phyloP scores from a whole-genome alignment of 2,888 invertebrate genomes.

The Coronaproctus castanopsis region DNA sequence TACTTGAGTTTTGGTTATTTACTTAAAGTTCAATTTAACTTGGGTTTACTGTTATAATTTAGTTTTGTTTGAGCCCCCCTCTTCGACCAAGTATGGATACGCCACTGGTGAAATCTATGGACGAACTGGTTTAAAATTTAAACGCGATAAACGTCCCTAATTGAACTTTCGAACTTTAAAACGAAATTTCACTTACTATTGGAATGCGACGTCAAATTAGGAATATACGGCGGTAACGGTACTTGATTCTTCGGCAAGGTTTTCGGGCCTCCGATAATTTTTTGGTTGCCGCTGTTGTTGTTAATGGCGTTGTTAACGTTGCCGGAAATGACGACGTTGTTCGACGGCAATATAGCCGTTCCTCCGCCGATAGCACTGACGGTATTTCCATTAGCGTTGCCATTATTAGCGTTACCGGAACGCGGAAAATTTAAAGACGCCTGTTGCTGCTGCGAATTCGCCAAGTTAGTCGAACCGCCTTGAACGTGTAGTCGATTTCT shows the following conservation, averaged over 20 bases:
- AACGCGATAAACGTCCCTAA: no score
- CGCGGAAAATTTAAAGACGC: constrained; percentile 16
- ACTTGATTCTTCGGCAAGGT: constrained; percentile 13
- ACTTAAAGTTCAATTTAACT: no score
- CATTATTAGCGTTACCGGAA: constrained; percentile 20
- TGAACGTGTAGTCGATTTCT: constrained; percentile 66
- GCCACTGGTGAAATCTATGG: no score
- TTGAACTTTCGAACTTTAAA: no score
- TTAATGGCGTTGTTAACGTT: constrained; percentile 23
- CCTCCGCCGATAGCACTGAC: not conserved
- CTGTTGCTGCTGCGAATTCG: constrained; percentile 18
- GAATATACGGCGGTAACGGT: constrained; percentile 10
- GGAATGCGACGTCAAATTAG: constrained; percentile 6
- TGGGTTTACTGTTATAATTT: no score
- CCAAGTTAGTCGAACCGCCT: constrained; percentile 28
- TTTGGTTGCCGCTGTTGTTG: constrained; percentile 15
- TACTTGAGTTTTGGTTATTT: no score
- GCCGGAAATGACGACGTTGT: not conserved
- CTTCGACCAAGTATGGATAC: no score
- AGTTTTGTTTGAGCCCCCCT: no score
- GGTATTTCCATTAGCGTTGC: constrained; percentile 16
- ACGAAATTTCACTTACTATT: constrained; percentile 10
- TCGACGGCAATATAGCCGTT: no score
- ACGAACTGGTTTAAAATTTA: no score
- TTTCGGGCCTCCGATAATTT: constrained; percentile 4